Base-by-base conservation (phyloP, 2,888 invertebrate genomes). In the Mechanitis messenoides region DNA sequence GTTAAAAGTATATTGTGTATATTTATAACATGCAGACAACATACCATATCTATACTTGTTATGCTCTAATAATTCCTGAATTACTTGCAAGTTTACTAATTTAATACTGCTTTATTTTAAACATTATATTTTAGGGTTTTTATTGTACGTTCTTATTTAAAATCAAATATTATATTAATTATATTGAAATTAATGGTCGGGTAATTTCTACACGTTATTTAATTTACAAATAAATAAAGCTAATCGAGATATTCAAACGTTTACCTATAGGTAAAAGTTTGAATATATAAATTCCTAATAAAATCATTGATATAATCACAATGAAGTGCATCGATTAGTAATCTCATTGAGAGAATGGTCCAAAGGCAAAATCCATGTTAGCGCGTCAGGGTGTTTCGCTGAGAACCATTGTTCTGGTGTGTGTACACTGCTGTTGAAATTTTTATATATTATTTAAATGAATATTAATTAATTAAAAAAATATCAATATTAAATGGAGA, bases 1-100 rank as follows among this genome's bases (percentile, higher is more conserved):
- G 75, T 80, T 67, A 69, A 68, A 66, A 71, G 68, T 67, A 65
- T 65, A 67, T 60, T 56, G 62, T 65, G 65, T 63, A 64, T 68
- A 69, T 68, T 70, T 68, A 69, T 70, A 70, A 68, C 66, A 71
- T 66, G 66, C 65, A 67, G 62, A 66, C 60, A 58, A 62, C 65
- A 60, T 46, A 20, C 42, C 42, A 55, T 55, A 63, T 66, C 46
- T 61, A 47, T 66, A 61, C 61, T 60, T 57, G 56, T 64, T 64
- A 47, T 33, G 57, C 60, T 50, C 54, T 55, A 57, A 5, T 35
- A 35, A 35, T 35, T 35, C 35, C 35, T 2, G 1, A 3, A 5
- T 2, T 6, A 35, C 35, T 35, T 35, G 4, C 1, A 35, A 35
- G 35, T 35, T 35, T 35, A 3, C 35, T 35, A 35, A 35, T 5